phyloP scores from a whole-genome alignment of 92 coral and sea anemone genomes.

The Phenganax subtilis region DNA sequence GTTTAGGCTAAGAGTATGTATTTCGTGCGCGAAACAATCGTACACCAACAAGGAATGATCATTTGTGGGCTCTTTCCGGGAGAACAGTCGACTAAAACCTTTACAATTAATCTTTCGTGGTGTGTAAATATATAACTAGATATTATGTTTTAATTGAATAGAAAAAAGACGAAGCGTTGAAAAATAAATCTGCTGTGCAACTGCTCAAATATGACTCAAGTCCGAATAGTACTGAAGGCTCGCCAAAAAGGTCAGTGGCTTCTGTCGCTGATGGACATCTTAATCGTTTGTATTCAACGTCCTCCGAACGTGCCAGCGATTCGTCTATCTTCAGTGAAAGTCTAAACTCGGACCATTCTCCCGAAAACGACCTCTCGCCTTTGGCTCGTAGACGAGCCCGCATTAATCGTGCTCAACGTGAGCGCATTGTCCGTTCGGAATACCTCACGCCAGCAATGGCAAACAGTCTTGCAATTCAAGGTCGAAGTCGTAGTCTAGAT shows the following conservation, averaged over 20 bases:
- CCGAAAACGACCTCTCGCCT: conserved; percentile 43
- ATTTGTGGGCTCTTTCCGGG: no score
- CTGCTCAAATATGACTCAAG: conserved; percentile 67
- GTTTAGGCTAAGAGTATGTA: no score
- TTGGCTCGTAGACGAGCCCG: conserved; percentile 32
- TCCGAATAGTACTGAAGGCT: conserved; percentile 57
- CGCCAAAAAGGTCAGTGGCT: conserved; percentile 43
- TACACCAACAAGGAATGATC: no score
- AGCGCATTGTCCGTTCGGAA: conserved; percentile 29
- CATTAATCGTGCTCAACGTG: conserved; percentile 32
- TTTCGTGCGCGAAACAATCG: no score
- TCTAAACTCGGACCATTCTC: conserved; percentile 27
- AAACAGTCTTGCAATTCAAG: conserved; percentile 21
- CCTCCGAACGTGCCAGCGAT: conserved; percentile 54
- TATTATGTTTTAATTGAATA: conserved; percentile 29
- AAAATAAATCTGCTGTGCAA: conserved; percentile 62
- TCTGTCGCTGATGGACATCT: conserved; percentile 38
- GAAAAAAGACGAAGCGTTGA: conserved; percentile 71
- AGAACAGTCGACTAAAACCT: no score
- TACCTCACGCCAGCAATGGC: conserved; percentile 30
- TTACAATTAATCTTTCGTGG: not conserved
- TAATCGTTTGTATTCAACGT: conserved; percentile 38
- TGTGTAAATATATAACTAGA: not conserved
- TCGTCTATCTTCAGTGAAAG: conserved; percentile 49
- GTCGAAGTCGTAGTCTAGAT: conserved; percentile 40